phyloP scores from a whole-genome alignment of 2,888 invertebrate genomes.

The Plagodis dolabraria region DNA sequence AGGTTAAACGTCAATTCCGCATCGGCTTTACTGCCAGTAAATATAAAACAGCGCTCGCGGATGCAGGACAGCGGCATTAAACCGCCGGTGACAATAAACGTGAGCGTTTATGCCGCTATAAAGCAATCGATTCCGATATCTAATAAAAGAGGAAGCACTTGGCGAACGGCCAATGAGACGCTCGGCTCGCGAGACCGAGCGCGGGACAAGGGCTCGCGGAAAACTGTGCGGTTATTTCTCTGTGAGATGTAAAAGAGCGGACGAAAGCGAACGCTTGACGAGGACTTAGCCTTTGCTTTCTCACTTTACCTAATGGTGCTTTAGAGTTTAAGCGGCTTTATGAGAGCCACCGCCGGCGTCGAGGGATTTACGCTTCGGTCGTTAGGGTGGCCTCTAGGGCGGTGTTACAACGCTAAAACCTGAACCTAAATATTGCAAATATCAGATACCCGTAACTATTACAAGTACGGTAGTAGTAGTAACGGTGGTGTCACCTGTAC shows the following conservation, averaged over 20 bases:
- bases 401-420: conserved; percentile 16
- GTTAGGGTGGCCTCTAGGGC: conserved; percentile 49
- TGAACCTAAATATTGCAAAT: not conserved
- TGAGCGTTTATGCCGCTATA: conserved; percentile 71
- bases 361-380: conserved; percentile 62
- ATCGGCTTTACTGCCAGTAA: conserved; percentile 64
- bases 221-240: conserved; percentile 64
- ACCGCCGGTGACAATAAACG: conserved; percentile 69
- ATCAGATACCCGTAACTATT: no score
- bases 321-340: conserved; percentile 64
- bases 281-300: conserved; percentile 70
- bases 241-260: conserved; percentile 70
- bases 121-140: conserved; percentile 75
- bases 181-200: conserved; percentile 54
- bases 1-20: conserved; percentile 54
- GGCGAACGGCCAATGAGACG: conserved; percentile 74
- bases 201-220: conserved; percentile 59
- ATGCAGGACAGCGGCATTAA: conserved; percentile 66
- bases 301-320: conserved; percentile 61
- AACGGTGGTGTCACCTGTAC: conserved; percentile 85
- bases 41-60: conserved; percentile 64
- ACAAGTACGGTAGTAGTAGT: conserved; percentile 36
- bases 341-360: conserved; percentile 53
- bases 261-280: conserved; percentile 69
- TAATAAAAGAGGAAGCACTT: conserved; percentile 72